phyloP scores from a whole-genome alignment of 1,140 invertebrate genomes.

The Zaprionus ghesquierei region DNA sequence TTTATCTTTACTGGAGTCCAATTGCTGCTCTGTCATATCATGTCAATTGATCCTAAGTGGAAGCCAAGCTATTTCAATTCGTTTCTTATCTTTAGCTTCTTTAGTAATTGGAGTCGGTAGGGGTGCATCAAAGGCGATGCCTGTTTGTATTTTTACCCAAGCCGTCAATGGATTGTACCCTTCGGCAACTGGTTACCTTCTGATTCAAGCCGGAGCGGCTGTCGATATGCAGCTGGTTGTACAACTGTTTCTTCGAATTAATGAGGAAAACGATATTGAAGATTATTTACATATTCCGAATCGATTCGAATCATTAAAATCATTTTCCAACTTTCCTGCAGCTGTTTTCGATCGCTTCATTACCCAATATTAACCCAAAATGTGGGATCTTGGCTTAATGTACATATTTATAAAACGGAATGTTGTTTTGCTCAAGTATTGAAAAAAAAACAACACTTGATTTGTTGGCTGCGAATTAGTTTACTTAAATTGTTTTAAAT shows the following conservation, averaged over 20 bases:
- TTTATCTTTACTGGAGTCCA: neutral
- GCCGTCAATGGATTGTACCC: neutral
- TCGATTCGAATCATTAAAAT: neutral
- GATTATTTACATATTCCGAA: neutral
- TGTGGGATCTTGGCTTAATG: neutral
- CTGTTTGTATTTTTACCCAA: neutral
- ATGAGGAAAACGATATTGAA: neutral
- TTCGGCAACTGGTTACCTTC: neutral
- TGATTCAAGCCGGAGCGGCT: neutral
- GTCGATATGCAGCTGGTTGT: slow-evolving; percentile 9
- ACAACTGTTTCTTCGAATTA: slow-evolving; percentile 3
- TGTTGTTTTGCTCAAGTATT: neutral
- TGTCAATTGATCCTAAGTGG: neutral
- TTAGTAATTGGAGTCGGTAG: neutral
- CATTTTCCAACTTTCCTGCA: neutral
- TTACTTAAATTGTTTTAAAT: neutral
- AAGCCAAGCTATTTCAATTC: neutral
- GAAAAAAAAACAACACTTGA: neutral
- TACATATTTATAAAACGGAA: neutral
- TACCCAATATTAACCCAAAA: neutral
- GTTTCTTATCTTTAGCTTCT: neutral
- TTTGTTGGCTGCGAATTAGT: neutral
- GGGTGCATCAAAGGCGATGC: too few relatives aligned
- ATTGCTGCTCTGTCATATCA: neutral
- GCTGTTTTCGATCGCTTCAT: neutral